phyloP scores from a whole-genome alignment of 2,888 invertebrate genomes.

The Gari tellinella region DNA sequence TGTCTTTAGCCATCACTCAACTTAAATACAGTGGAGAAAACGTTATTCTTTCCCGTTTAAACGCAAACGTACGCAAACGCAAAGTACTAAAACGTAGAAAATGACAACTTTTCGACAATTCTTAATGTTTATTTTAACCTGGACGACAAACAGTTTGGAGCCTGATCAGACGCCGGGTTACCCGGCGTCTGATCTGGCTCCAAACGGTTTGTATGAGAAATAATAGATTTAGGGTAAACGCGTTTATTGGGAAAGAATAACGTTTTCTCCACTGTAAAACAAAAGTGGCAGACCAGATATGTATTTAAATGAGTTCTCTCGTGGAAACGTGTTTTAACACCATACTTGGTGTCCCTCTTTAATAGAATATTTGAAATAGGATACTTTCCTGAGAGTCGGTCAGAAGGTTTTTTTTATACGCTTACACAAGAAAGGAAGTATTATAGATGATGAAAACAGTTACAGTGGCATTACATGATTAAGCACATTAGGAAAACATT shows the following conservation, averaged over 20 bases:
- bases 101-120: too few relatives aligned
- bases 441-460: slow-evolving; percentile 30
- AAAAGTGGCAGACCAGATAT: slow-evolving; percentile 20
- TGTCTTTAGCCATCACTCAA: slow-evolving; percentile 1
- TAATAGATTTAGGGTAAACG: too few relatives aligned
- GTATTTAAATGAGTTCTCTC: slow-evolving; percentile 21
- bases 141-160: too few relatives aligned
- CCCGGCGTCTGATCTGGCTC: too few relatives aligned
- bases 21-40: too few relatives aligned
- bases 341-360: not conserved
- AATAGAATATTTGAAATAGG: slow-evolving; percentile 14
- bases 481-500: slow-evolving; percentile 23
- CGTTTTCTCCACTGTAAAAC: too few relatives aligned
- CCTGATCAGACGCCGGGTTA: too few relatives aligned
- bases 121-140: too few relatives aligned
- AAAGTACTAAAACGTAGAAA: too few relatives aligned
- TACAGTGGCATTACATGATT: slow-evolving; percentile 23
- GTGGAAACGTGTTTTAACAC: slow-evolving; percentile 2
- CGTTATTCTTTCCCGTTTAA: slow-evolving; percentile 1
- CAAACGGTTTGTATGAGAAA: too few relatives aligned
- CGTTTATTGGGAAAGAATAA: too few relatives aligned
- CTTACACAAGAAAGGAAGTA: slow-evolving; percentile 22
- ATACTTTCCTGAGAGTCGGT: slow-evolving; percentile 18
- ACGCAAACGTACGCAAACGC: too few relatives aligned
- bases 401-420: slow-evolving; percentile 18